These are phyloP conservation scores for Parasteatoda lunata DNA, from an alignment of 2,888 invertebrate genomes.

Conservation along the genomic window DNA sequence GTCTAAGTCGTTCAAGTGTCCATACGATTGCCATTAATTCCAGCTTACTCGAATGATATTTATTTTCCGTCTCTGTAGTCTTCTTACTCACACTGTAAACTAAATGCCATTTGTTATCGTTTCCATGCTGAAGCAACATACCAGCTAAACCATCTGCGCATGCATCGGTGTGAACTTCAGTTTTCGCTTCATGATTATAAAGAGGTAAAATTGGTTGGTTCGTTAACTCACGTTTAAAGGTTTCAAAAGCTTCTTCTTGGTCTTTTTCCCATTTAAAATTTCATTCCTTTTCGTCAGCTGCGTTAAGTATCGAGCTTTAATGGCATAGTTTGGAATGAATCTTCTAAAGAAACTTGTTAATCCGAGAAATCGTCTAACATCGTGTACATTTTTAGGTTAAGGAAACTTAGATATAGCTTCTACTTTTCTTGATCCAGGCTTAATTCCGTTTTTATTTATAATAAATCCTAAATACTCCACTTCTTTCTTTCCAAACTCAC, in stretches of 20 bases:
- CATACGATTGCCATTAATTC: slow-evolving; percentile 15
- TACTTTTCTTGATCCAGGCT: too few species aligned
- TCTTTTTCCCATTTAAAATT: not conserved
- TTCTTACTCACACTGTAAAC: not conserved
- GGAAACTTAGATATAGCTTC: too few species aligned
- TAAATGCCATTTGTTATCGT: not conserved
- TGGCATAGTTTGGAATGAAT: not conserved
- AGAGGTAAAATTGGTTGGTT: not conserved
- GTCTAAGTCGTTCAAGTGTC: not conserved
- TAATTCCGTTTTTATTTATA: not conserved
- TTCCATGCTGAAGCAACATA: not conserved
- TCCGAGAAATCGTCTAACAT: too few species aligned
- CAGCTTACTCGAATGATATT: not conserved
- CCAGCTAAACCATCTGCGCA: not conserved
- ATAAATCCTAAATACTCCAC: not conserved
- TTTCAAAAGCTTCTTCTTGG: not conserved
- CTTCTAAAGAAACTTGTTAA: not conserved
- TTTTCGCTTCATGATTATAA: not conserved
- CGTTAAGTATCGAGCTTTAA: not conserved
- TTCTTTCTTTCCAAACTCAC: not conserved
- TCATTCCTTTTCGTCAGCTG: not conserved
- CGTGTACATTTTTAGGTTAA: too few species aligned
- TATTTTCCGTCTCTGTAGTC: not conserved
- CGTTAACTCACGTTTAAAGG: too few species aligned
- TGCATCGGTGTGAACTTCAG: not conserved